Conservation (phyloP, 2,113 vertebrate genomes). For the Neomonachus schauinslandi region DNA sequence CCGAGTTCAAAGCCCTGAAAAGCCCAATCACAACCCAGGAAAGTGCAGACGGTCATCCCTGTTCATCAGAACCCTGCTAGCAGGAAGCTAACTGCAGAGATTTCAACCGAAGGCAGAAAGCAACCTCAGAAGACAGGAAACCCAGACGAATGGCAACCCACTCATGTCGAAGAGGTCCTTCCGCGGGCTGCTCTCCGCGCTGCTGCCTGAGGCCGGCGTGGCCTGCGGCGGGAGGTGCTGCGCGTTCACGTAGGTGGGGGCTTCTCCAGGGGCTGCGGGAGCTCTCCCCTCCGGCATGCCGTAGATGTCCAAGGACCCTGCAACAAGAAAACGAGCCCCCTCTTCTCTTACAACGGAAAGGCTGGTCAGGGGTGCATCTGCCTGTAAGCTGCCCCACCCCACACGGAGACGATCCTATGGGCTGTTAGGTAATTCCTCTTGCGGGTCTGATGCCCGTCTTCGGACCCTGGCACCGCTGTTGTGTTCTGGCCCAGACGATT, state of each 20-base stretch:
- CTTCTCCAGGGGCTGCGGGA: constrained; percentile 83
- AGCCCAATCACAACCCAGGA: not conserved
- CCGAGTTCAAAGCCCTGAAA: not conserved
- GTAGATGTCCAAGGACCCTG: constrained; percentile 93
- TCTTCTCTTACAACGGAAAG: not conserved
- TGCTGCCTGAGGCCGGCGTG: constrained; percentile 80
- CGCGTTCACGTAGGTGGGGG: constrained; percentile 94
- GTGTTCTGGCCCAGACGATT: too few relatives aligned
- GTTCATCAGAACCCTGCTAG: not conserved
- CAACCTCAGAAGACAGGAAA: not conserved
- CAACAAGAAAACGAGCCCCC: constrained; percentile 42
- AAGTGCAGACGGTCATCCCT: not conserved
- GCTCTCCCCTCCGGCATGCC: constrained; percentile 88
- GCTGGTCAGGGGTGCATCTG: fast-evolving
- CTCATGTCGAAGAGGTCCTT: constrained; percentile 99
- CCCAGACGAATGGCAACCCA: constrained; percentile 84
- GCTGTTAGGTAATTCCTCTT: not conserved
- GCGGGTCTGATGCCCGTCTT: not conserved
- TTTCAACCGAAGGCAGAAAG: not conserved
- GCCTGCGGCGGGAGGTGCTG: constrained; percentile 91
- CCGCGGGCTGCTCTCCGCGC: constrained; percentile 90
- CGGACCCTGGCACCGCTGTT: not conserved
- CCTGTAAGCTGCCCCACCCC: fast-evolving
- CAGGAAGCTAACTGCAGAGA: not conserved
- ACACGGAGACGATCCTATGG: fast-evolving